Evolutionary conservation across 2,113 vertebrate species (phyloP), one percentile per base, ranked within the genome.

Genomic region (Excalfactoria chinensis): DNA sequence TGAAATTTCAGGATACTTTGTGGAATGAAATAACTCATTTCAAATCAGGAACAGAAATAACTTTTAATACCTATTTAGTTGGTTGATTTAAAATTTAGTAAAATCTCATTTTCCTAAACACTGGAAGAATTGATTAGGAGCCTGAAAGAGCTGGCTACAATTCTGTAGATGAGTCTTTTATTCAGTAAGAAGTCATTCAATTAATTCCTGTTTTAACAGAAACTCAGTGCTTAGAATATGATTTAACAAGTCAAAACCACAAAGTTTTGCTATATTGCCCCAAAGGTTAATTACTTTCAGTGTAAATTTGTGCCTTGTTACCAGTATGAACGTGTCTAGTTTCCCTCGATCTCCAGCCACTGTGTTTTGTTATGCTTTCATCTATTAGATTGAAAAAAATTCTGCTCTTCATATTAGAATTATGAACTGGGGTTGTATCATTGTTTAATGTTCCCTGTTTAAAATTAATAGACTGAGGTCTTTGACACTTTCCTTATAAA

Each of bases 51-150:
- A 9, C 37, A 80, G 56, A 88, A 92, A 81, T 56, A 88, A 30
- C 5, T 70, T 66, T n/a, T 71, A 88, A 71, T 75, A 43, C 13
- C 58, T 82, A 17, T 32, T 79, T 85, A 88, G 25, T 32, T 83
- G 41, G 37, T 60, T 74, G 43, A 94, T 77, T 74, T 73, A 74
- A 93, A 95, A 73, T 83, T 83, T 70, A 91, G 35, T 80, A 84
- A 80, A 22, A 78, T 25, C 59, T 86, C 49, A 8, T 34, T 91
- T 92, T 89, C 79, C 83, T 76, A 94, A 91, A 89, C 64, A 70
- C 8, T 55, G 41, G 44, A 76, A 17, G 73, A 66, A 69, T 41
- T 89, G 51, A 60, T 87, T 78, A 66, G 55, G 82, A 95, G 75
- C 66, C 7, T 2, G 34, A 78, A 93, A 80, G 49, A 85, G 8